Conservation (phyloP, 2,888 invertebrate genomes). For the Octodonta nipae region DNA sequence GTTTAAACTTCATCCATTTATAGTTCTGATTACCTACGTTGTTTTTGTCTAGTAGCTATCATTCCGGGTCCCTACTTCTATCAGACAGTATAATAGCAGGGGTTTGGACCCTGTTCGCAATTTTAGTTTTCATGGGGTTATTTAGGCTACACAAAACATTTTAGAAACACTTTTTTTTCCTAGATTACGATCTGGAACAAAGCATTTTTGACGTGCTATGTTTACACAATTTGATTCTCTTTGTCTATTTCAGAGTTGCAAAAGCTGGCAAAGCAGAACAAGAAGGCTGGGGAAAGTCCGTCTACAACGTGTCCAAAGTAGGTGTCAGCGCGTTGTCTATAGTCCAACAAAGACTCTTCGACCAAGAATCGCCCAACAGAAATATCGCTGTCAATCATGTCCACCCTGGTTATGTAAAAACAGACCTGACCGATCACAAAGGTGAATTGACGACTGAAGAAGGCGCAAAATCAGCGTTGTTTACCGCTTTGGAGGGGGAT, state of each 20-base stretch:
- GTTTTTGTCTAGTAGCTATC: no score
- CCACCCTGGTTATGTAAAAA: slow-evolving; percentile 61
- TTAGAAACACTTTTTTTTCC: no score
- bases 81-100: no score
- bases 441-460: slow-evolving; percentile 45
- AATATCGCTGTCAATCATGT: slow-evolving; percentile 57
- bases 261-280: slow-evolving; percentile 21
- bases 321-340: slow-evolving; percentile 53
- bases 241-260: slow-evolving; percentile 24
- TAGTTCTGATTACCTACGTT: no score
- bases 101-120: no score
- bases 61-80: no score
- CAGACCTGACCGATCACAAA: slow-evolving; percentile 61
- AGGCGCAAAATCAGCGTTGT: slow-evolving; percentile 47
- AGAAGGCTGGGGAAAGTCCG: slow-evolving; percentile 34
- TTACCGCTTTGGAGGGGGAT: slow-evolving; percentile 47
- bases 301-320: slow-evolving; percentile 62
- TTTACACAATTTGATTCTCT: no score
- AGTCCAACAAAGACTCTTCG: slow-evolving; percentile 51
- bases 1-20: no score
- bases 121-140: no score
- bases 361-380: slow-evolving; percentile 36
- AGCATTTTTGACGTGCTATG: no score
- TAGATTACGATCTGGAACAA: no score
- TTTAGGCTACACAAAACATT: no score